Base-by-base conservation (phyloP, 2,113 vertebrate species). In the Poicephalus meyeri region DNA sequence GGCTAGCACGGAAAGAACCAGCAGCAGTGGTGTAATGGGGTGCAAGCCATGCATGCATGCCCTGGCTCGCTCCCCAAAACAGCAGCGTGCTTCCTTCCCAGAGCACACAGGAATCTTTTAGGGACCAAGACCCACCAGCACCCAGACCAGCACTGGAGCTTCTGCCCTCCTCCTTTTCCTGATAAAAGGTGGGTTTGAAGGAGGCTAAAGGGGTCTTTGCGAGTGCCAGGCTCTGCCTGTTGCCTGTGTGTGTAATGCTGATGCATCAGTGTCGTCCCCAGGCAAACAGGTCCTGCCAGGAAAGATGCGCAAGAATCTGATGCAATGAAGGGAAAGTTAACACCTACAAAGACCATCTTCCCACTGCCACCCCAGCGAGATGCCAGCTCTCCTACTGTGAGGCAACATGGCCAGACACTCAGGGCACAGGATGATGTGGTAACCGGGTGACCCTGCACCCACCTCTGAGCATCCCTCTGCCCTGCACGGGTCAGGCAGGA, bases 291-390 rank as follows among this genome's bases (percentile, higher is more conserved):
- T 91, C 96, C 91, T 71, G 80, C 65, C 52, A 39, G 87, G 44
- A 47, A 53, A 28, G 42, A 50, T 39, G 56, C 2, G n/a, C 68
- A 69, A 91, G 80, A 88, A 19, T 35, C 69, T 81, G 85, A 87
- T 64, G 78, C 42, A 89, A 94, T 1, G 7, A 39, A 89, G 66
- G 52, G 88, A 95, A 96, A 96, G 81, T 50, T 17, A 44, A 78
- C 20, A 0, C 77, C 89, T 29, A 46, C 1, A 0, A 58, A 47
- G 10, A 0, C 4, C 4, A 1, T 24, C 47, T 37, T n/a, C 42
- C 65, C 1, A 2, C 1, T 42, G 2, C n/a, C 6, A 0, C 49
- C 8, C 64, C 37, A 0, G 24, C 6, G 2, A 21, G 29, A 71
- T 35, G 37, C 41, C 0, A 1, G 21, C 35, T 76, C 52, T 78